Evolutionary conservation across 2,888 invertebrate species (phyloP), one percentile per base, ranked within the genome.

Genomic region (Pogonocherus hispidulus): DNA sequence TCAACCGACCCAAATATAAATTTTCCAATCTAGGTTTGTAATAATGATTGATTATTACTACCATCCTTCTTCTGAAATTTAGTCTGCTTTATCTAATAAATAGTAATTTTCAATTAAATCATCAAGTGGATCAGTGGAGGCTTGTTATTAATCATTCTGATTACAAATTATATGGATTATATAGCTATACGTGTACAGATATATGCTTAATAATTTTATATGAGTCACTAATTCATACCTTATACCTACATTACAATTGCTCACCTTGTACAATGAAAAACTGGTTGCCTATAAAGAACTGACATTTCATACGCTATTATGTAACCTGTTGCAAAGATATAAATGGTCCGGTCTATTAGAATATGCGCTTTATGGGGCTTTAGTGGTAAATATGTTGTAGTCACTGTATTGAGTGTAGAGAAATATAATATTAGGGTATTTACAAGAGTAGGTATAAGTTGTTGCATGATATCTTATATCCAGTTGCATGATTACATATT

Each of bases 381-480:
- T 41, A 16, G 41, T 14, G 41, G 41, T 16, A 41, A 14, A 14
- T n/a, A 52, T 52, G 8, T 20, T 27, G n/a, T 5, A n/a, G 14
- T 52, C n/a, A 18, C 9, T 55, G 32, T 27, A 32, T 47, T 18
- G 27, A 14, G 14, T 32, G n/a, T 32, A 32, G 51, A 35, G 47
- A 47, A 59, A 59, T n/a, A 32, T 47, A 6, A 59, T 47, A 18
- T 32, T 19, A 19, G 47, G 9, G n/a, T 47, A 59, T 27, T 23
- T 23, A 22, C 18, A 59, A 27, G 46, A 23, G 46, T 32, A 51
- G 62, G 56, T 49, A 56, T n/a, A n/a, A n/a, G n/a, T 35, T 65
- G 22, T 37, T 57, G 65, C 65, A 57, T 65, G 65, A 22, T 18
- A 54, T 19, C 47, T 55, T 51, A 55, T 55, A 56, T 63, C 23